A percentile compares a stretch with the other conserved stretches of the same genome.
Conservation (phyloP, 2,797 vertebrate species). For the Okamejei kenojei region DNA sequence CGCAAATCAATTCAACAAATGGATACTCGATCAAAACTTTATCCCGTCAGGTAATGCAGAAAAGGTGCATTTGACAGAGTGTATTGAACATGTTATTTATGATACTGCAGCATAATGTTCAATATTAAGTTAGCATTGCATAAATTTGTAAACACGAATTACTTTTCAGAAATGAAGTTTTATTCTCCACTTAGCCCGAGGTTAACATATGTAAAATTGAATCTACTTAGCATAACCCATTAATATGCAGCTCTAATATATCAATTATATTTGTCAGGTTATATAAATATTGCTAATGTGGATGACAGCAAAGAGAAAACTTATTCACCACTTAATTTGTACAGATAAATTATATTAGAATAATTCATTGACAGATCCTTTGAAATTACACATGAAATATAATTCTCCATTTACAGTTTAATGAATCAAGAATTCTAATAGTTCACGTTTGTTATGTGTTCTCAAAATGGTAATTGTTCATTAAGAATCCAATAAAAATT, state of each 20-base stretch:
- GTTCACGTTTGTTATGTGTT: not conserved
- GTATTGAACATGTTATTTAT: not conserved
- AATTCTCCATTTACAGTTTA: not conserved
- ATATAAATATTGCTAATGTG: not conserved
- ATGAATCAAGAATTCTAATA: not conserved
- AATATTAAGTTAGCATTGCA: not conserved
- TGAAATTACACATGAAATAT: not conserved
- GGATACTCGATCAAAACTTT: not conserved
- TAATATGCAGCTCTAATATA: not conserved
- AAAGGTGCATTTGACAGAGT: not conserved
- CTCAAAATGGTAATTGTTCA: not conserved
- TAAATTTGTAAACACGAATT: not conserved
- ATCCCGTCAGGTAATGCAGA: not conserved
- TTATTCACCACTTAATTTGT: not conserved
- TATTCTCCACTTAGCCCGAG: constrained; percentile 3
- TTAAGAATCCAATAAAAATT: not conserved
- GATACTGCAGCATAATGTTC: not conserved
- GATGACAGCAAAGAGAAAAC: not conserved
- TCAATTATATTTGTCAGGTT: not conserved
- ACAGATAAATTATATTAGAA: constrained; percentile 8
- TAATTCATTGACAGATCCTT: constrained; percentile 9
- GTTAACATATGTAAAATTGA: constrained; percentile 30
- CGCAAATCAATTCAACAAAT: not conserved
- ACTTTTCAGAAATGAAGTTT: constrained; percentile 11
- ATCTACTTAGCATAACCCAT: constrained; percentile 11